phyloP scores from a whole-genome alignment of 2,797 vertebrate genomes.

The Gymnopithys bicolor region DNA sequence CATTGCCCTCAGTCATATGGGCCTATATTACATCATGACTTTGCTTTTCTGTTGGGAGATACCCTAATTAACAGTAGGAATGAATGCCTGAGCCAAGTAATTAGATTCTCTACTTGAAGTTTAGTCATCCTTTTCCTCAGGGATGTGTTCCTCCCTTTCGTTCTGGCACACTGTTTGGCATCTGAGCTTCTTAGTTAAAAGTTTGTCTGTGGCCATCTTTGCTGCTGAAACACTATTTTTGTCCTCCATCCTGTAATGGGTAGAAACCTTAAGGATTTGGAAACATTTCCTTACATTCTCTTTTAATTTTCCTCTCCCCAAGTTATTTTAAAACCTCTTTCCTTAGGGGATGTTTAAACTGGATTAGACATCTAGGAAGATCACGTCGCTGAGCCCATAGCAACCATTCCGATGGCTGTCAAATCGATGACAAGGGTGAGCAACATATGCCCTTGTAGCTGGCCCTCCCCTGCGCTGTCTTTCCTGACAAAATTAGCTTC shows the following conservation, averaged over 20 bases:
- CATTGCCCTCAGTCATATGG: not conserved
- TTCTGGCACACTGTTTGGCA: not conserved
- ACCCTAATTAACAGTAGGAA: constrained; percentile 28
- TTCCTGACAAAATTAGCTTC: not conserved
- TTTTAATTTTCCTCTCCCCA: not conserved
- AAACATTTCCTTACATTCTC: not conserved
- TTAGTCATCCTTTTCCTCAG: constrained; percentile 28
- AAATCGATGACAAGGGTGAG: not conserved
- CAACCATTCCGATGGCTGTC: not conserved
- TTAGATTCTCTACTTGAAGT: constrained; percentile 21
- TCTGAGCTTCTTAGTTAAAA: not conserved
- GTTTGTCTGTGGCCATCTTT: not conserved
- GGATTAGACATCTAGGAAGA: not conserved
- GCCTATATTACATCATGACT: constrained; percentile 3
- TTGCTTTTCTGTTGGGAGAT: constrained; percentile 34
- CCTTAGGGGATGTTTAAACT: not conserved
- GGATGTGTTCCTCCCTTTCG: not conserved
- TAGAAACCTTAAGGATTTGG: not conserved
- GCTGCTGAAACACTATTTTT: not conserved
- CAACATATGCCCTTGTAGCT: not conserved
- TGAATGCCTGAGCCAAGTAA: constrained; percentile 32
- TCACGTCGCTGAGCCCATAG: not conserved
- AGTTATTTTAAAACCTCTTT: not conserved
- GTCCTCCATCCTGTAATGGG: not conserved
- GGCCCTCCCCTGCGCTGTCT: not conserved